Conservation (phyloP, 2,113 vertebrate genomes). For the Aptenodytes patagonicus region DNA sequence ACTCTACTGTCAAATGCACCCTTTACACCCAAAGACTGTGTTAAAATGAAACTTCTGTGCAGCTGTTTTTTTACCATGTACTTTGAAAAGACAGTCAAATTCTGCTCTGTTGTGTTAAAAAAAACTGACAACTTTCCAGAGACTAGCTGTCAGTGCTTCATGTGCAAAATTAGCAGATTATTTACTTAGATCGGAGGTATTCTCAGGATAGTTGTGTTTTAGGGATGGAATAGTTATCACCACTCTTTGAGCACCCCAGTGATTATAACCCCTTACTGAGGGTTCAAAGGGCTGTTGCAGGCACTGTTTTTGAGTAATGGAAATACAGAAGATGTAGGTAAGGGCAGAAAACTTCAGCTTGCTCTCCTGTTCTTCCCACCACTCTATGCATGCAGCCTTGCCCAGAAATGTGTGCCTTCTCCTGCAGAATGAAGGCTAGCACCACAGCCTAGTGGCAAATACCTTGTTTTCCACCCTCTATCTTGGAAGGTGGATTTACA, state of each 20-base stretch:
- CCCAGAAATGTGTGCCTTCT: not conserved
- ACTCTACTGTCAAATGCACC: not conserved
- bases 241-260: fast-evolving
- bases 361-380: not conserved
- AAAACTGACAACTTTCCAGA: not conserved
- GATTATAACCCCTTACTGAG: not conserved
- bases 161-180: not conserved
- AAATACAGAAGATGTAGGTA: not conserved
- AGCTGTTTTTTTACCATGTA: not conserved
- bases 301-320: not conserved
- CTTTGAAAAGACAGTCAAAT: not conserved
- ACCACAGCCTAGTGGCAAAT: not conserved
- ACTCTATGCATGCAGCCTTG: not conserved
- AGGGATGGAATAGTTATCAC: not conserved
- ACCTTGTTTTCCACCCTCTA: fast-evolving
- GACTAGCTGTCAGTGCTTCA: not conserved
- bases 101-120: not conserved
- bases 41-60: not conserved
- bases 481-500: not conserved
- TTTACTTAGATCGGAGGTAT: not conserved
- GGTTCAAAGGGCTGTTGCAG: not conserved
- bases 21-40: not conserved
- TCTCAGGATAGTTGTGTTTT: not conserved
- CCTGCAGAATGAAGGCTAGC: not conserved
- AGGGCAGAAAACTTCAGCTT: not conserved